Evolutionary conservation across 2,888 invertebrate species (phyloP).

Genomic region (Oscheius sp.): DNA sequence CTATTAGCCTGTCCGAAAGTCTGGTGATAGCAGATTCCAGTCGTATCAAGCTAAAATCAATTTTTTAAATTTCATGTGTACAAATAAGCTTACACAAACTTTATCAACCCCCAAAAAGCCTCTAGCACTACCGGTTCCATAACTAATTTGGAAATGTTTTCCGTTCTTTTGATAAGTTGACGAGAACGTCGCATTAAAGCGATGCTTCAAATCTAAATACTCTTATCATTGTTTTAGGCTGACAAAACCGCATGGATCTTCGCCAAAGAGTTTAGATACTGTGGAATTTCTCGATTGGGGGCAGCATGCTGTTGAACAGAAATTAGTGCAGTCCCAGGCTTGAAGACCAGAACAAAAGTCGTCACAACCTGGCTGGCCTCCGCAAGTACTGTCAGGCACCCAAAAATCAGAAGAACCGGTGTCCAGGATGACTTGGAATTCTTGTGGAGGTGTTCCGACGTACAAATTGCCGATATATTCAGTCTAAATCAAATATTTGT

Average conservation of each 20-base stretch:
- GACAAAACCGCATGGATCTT: conserved; percentile 31
- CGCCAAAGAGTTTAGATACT: not conserved
- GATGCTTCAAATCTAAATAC: conserved; percentile 25
- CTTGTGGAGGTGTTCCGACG: conserved; percentile 29
- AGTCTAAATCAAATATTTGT: too few relatives aligned
- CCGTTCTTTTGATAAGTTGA: conserved; percentile 15
- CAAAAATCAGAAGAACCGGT: conserved; percentile 35
- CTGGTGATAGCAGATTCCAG: conserved; percentile 33
- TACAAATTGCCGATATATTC: conserved; percentile 25
- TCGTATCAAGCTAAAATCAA: conserved; percentile 2
- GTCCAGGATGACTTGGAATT: conserved; percentile 31
- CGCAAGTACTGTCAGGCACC: conserved; percentile 29
- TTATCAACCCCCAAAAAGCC: conserved; percentile 31
- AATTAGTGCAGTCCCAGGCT: conserved; percentile 14
- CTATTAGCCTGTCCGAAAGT: conserved; percentile 56
- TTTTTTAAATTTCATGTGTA: not conserved
- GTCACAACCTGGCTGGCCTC: conserved; percentile 26
- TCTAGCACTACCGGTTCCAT: conserved; percentile 30
- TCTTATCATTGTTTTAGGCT: not conserved
- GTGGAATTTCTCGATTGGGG: not conserved
- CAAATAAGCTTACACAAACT: conserved; percentile 27
- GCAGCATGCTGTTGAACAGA: conserved; percentile 31
- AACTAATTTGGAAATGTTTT: conserved; percentile 16
- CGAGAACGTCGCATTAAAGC: conserved; percentile 22
- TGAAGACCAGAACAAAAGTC: conserved; percentile 25